Base-by-base conservation (phyloP, 2,888 invertebrate genomes). In the Boloria euphrosyne region DNA sequence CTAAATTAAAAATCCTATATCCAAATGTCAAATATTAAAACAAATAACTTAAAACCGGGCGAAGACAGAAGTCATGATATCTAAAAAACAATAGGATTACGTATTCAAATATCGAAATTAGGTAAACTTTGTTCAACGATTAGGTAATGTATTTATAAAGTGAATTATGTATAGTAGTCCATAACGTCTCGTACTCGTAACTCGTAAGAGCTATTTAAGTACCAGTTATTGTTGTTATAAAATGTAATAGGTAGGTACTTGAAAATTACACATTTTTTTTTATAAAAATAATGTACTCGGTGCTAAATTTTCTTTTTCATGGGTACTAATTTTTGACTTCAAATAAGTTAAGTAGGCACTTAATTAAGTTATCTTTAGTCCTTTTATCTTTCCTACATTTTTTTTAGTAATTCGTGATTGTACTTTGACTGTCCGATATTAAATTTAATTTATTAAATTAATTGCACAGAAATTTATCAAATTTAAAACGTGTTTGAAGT, bases 141-240 rank as follows among this genome's bases (percentile, higher is more conserved):
- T 57, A 46, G 46, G 57, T n/a, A 57, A 57, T 27, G 57, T 57
- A 46, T 57, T 44, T 57, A 46, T 57, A 22, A 22, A 46, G 57
- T 57, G 46, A 57, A 57, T 57, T 57, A 57, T 57, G 57, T 57
- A 57, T 57, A 57, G 57, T 13, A 46, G 57, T 13, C 57, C n/a
- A 57, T 57, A 57, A 46, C 1, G 22, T 13, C 46, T 46, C 22
- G 22, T 22, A 22, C 46, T 46, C 22, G 22, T 22, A 22, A 22
- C 3, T 22, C 46, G 57, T 57, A 57, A 57, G 22, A 57, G 46
- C 57, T n/a, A 46, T 46, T 57, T 22, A 46, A 57, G 27, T 46
- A 57, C 57, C 57, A 16, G 57, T 57, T 57, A 22, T 3, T 13
- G 46, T 22, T 38, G 10, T 46, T 57, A 57, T 22, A 14, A 57